Evolutionary conservation across 2,113 vertebrate genomes (phyloP).

Genomic region (Psilopogon haemacephalus): DNA sequence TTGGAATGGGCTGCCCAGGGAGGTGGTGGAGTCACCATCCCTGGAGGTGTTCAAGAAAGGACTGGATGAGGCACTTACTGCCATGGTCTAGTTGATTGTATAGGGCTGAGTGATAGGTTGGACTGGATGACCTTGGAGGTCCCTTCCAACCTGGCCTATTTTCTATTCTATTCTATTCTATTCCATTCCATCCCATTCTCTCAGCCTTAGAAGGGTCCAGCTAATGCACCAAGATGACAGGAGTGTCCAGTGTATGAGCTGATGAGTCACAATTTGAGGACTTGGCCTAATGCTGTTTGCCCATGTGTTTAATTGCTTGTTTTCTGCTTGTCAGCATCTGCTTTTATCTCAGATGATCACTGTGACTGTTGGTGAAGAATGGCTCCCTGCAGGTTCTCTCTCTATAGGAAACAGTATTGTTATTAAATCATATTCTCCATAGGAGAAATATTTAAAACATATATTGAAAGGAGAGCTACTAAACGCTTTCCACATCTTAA

Average conservation of each 20-base stretch:
- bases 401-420: neutral
- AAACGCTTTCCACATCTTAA: neutral
- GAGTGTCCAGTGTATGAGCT: neutral
- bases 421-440: neutral
- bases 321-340: neutral
- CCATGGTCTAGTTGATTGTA: too few species aligned
- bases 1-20: too few species aligned
- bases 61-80: too few species aligned
- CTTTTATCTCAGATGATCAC: neutral
- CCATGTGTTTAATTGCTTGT: neutral
- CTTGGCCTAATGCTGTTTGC: neutral
- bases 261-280: neutral
- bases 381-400: neutral
- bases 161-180: too few species aligned
- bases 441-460: neutral
- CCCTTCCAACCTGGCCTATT: too few species aligned
- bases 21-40: too few species aligned
- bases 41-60: too few species aligned
- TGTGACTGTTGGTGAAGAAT: neutral
- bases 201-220: rapidly evolving
- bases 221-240: neutral
- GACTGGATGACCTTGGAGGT: too few species aligned
- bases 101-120: too few species aligned
- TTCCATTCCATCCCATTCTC: too few species aligned
- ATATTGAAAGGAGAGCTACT: neutral